A percentile compares a stretch with the other conserved stretches of the same genome.
Conservation (phyloP, 2,113 vertebrate genomes). For the Penelope pileata region DNA sequence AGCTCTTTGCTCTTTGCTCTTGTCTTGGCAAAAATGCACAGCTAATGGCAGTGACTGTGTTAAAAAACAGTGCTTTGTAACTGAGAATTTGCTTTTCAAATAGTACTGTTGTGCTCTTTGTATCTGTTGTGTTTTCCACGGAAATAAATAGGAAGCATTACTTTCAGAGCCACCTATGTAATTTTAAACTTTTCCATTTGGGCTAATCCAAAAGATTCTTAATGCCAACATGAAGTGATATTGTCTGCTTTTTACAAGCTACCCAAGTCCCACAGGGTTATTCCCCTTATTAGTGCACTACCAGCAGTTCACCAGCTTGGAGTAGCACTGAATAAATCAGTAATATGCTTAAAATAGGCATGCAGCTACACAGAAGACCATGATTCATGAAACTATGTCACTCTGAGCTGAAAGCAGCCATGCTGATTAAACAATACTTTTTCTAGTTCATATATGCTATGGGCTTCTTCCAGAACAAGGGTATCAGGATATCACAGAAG, state of each 20-base stretch:
- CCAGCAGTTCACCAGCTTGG: not conserved
- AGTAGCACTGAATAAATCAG: not conserved
- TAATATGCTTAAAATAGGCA: not conserved
- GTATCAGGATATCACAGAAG: not conserved
- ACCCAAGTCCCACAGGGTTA: not conserved
- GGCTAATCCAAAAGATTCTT: not conserved
- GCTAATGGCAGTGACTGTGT: not conserved
- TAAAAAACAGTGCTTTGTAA: not conserved
- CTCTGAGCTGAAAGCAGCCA: not conserved
- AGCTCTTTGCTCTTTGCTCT: not conserved
- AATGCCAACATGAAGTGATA: not conserved
- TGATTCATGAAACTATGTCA: not conserved
- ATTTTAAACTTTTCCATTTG: not conserved
- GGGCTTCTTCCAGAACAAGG: not conserved
- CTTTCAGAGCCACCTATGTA: not conserved
- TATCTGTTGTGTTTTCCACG: not conserved
- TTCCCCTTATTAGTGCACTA: not conserved
- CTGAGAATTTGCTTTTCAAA: not conserved
- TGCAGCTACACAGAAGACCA: too few relatives aligned
- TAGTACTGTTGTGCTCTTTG: not conserved
- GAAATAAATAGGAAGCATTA: not conserved
- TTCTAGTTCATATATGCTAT: accelerated
- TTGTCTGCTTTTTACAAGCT: not conserved
- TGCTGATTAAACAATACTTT: not conserved
- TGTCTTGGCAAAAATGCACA: not conserved